These are phyloP conservation scores for Ageneiosus marmoratus DNA, from an alignment of 2,113 vertebrate genomes.

Conservation along the genomic window DNA sequence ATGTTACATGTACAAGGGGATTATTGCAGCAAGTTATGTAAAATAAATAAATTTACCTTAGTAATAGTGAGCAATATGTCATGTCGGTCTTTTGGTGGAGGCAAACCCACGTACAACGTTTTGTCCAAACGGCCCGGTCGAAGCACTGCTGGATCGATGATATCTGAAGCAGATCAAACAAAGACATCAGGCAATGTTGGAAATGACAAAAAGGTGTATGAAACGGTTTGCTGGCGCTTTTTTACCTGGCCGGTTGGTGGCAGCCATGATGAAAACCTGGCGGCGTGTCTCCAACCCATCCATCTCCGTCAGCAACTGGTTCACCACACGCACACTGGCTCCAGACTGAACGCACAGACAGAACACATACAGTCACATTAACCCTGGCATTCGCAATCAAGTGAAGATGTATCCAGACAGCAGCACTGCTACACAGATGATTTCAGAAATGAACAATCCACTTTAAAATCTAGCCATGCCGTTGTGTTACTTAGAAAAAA, in stretches of 20 bases:
- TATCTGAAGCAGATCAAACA: constrained; percentile 72
- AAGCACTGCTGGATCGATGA: constrained; percentile 91
- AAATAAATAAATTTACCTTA: constrained; percentile 72
- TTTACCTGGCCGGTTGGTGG: constrained; percentile 94
- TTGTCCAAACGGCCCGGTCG: constrained; percentile 93
- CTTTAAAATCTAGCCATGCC: neutral
- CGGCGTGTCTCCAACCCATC: constrained; percentile 87
- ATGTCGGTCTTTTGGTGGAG: constrained; percentile 82
- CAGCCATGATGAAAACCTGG: constrained; percentile 97
- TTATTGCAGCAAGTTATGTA: neutral
- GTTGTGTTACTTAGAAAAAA: neutral
- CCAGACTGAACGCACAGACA: constrained; percentile 76
- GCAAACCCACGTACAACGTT: constrained; percentile 91
- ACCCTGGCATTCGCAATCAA: neutral
- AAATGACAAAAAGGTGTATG: no score
- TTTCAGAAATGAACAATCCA: neutral
- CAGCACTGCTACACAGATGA: neutral
- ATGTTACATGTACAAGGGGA: neutral
- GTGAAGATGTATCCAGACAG: neutral
- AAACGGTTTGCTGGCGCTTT: neutral
- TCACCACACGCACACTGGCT: constrained; percentile 89
- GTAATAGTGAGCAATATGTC: constrained; percentile 92
- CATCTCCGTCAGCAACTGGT: constrained; percentile 98
- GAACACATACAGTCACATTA: neutral
- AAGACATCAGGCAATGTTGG: neutral